Evolutionary conservation across 2,797 vertebrate species (phyloP), one percentile per base, ranked within the genome.

Genomic region (Euthynnus affinis): DNA sequence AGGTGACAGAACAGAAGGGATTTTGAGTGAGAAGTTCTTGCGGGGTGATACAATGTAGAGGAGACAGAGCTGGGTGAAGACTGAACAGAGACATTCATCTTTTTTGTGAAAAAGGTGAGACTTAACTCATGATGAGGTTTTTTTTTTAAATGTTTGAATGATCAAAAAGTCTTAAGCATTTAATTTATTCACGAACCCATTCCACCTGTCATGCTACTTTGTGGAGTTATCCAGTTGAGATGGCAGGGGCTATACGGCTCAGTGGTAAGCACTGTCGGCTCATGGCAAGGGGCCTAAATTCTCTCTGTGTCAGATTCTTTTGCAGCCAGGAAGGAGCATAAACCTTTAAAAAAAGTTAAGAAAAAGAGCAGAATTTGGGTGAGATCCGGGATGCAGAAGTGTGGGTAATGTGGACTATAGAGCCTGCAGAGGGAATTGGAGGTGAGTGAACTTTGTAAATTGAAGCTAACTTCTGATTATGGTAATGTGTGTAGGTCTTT

Each of bases 1-100:
- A 60, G 52, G 34, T 3, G 37, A 13, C 22, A 61, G 44, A 63
- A 52, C 49, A 25, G 78, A 70, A 42, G 48, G 15, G 23, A 18
- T 37, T 71, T 70, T 81, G 8, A 77, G 8, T 14, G 23, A 61
- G 22, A 62, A 27, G 13, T 80, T 66, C 71, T 78, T 74, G 71
- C 81, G 22, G 37, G 32, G 18, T 40, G 48, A 42, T 60, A 20
- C 44, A 59, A 67, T 59, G 68, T 32, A 63, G 42, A 87, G 9
- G n/a, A 79, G 55, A 80, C 61, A 29, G 59, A 73, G 40, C 46
- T 5, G 49, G 44, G 48, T 74, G 68, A 76, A 78, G 49, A 88
- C 52, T 72, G 40, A 84, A 87, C 46, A 73, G 72, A 85, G 32
- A 62, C n/a, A 72, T 48, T 61, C 17, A 70, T 52, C 55, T 63